phyloP scores from a whole-genome alignment of 2,113 vertebrate genomes.

The Gavialis gangeticus region DNA sequence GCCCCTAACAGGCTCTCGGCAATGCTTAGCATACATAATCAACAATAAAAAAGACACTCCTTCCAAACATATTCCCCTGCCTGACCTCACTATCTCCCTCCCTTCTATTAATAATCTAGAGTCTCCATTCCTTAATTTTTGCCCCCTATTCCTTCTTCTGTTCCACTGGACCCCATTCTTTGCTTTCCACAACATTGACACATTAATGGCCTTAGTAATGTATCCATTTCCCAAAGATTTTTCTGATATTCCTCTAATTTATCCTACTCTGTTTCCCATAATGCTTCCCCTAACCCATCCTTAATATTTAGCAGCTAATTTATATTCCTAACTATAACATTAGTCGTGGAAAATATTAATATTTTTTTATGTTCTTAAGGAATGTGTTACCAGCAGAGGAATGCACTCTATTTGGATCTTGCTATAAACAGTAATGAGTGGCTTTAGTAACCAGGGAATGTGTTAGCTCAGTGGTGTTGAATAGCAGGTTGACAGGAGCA shows the following conservation, averaged over 20 bases:
- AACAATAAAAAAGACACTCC: neutral
- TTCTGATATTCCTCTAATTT: neutral
- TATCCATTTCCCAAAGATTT: neutral
- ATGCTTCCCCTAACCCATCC: neutral
- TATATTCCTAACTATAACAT: neutral
- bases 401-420: neutral
- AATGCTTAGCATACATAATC: neutral
- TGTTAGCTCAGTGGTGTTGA: neutral
- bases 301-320: neutral
- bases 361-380: neutral
- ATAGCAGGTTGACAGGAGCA: neutral
- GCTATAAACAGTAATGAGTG: neutral
- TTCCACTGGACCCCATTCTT: neutral
- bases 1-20: neutral
- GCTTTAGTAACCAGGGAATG: neutral
- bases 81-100: neutral
- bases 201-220: neutral
- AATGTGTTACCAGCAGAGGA: neutral
- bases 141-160: accelerated
- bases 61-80: neutral
- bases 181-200: neutral
- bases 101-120: neutral
- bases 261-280: neutral
- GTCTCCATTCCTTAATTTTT: neutral
- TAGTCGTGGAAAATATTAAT: neutral